Percentiles rank a stretch among this genome's conserved stretches.
Conservation (phyloP, 2,888 invertebrate genomes). For the Chloromyia formosa region DNA sequence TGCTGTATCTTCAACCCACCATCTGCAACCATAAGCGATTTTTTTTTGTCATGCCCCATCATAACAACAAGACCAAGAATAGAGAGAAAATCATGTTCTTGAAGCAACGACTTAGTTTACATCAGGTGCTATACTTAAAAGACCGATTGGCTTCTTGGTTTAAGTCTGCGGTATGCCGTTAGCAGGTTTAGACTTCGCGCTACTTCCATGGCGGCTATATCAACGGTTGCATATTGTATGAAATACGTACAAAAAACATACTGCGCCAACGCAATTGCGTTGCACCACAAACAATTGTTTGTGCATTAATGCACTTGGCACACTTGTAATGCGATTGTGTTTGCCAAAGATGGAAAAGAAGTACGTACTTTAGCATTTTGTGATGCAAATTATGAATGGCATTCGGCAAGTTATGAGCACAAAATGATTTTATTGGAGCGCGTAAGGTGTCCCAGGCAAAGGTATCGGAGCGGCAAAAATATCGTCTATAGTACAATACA, state of each 20-base stretch:
- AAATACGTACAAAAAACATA: background rate
- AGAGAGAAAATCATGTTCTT: conserved; percentile 26
- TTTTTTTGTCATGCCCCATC: background rate
- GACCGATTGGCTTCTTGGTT: conserved; percentile 20
- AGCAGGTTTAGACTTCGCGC: background rate
- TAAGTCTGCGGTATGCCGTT: background rate
- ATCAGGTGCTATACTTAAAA: conserved; percentile 27
- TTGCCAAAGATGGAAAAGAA: conserved; percentile 38
- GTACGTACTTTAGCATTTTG: conserved; percentile 28
- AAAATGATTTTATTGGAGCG: conserved; percentile 26
- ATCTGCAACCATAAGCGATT: background rate
- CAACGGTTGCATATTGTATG: background rate
- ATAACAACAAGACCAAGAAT: conserved; percentile 25
- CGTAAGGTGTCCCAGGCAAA: conserved; percentile 7
- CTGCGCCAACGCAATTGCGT: conserved; percentile 15
- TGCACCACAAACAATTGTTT: background rate
- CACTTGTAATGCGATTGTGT: conserved; percentile 41
- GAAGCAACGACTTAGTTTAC: conserved; percentile 17
- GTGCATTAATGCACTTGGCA: conserved; percentile 8
- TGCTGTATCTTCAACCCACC: background rate
- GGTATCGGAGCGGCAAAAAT: background rate
- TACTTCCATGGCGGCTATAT: background rate
- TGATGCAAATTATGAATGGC: conserved; percentile 41
- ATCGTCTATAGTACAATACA: background rate
- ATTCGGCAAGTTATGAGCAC: conserved; percentile 7